A percentile compares a stretch with the other conserved stretches of the same genome.
These are phyloP conservation scores for Carcina quercana DNA, from an alignment of 2,888 invertebrate genomes.

Conservation along the genomic window DNA sequence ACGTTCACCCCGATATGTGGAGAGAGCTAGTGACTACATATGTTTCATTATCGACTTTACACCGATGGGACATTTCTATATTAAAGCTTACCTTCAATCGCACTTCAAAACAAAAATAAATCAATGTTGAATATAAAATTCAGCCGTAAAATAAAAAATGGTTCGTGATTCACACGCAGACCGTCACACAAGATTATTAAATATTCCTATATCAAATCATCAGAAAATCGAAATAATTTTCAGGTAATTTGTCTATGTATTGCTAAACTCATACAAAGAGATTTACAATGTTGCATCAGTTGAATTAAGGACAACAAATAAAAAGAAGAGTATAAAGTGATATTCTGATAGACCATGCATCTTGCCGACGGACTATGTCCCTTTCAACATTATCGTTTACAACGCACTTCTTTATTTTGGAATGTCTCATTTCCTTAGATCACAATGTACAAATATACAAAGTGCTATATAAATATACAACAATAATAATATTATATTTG, in stretches of 20 bases:
- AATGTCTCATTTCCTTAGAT: too few species aligned
- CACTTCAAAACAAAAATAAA: too few species aligned
- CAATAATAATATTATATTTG: background rate
- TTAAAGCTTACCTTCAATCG: constrained; percentile 57
- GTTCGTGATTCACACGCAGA: background rate
- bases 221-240: background rate
- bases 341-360: too few species aligned
- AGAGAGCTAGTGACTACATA: constrained; percentile 61
- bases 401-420: background rate
- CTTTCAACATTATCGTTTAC: background rate
- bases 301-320: too few species aligned
- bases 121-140: too few species aligned
- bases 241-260: background rate
- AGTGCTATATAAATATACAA: background rate
- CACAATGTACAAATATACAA: background rate
- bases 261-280: constrained; percentile 1
- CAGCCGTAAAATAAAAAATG: too few species aligned
- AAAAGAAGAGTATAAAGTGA: too few species aligned
- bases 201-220: too few species aligned
- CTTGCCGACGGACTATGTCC: background rate
- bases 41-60: constrained; percentile 39
- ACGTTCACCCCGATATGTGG: constrained; percentile 22
- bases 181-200: background rate
- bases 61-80: constrained; percentile 60
- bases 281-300: too few species aligned